Base-by-base conservation (phyloP, 2,888 invertebrate genomes). In the Bombylius major region DNA sequence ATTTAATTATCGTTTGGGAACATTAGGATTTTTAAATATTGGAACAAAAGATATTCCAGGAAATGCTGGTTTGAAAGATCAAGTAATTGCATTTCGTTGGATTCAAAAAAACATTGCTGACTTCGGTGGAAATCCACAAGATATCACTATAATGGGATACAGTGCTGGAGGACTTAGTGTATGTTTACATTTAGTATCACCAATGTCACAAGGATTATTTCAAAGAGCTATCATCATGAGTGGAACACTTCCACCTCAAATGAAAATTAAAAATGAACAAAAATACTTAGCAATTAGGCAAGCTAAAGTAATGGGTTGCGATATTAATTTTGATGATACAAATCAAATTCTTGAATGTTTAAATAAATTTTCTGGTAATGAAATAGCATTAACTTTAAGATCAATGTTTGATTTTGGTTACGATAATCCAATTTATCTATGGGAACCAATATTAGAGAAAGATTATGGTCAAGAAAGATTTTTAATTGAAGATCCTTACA, bases 1-100 rank as follows among this genome's bases (percentile, higher is more conserved):
- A 4, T 74, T 80, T 55, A 82, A 83, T 69, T 82, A 82, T 65
- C 71, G 83, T 31, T 69, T 83, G 5, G 81, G 76, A 8, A 69
- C 79, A 0, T 70, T 83, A 51, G 78, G 78, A 73, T 67, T 64
- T 59, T 59, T 76, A 11, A 77, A 77, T 58, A 76, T 79, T 0
- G 79, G 78, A 3, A 79, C 78, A 55, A 67, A 75, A 42, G 67
- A 73, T 45, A 73, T 77, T 12, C 78, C 79, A 0, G 80, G 80
- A 5, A 80, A 81, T 64, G 71, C 76, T n/a, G 80, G 78, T 1
- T 64, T 81, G 6, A 80, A 80, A 62, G 81, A 81, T 63, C 80
- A 81, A 69, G 78, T 79, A 0, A 65, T 69, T 32, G 79, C 75
- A 0, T 62, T 80, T 23, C 73, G 76, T 63, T 81, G 80, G 80